Conservation (phyloP, 2,888 invertebrate genomes). For the Pseudococcus jackbeardsleyi region DNA sequence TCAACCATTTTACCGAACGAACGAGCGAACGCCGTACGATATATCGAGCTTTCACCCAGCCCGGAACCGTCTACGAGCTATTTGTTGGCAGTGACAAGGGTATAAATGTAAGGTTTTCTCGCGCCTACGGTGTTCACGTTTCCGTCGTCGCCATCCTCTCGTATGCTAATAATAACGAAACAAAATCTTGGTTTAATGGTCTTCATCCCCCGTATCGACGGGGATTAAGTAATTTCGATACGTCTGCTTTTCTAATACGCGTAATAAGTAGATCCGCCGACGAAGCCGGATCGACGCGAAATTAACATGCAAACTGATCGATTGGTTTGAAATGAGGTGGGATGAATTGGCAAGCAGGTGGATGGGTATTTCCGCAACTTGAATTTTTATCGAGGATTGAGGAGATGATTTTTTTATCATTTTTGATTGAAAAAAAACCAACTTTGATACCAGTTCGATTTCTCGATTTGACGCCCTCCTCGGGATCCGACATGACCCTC, state of each 20-base stretch:
- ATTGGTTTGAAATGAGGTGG: too few species aligned
- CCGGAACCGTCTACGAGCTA: not conserved
- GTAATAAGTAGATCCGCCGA: not conserved
- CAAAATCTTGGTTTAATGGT: constrained; percentile 4
- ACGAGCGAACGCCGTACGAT: not conserved
- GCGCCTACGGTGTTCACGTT: not conserved
- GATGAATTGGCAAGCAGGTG: too few species aligned
- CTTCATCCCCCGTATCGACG: not conserved
- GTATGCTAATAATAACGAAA: constrained; percentile 14
- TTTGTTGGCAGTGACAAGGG: constrained; percentile 59
- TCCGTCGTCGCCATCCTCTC: not conserved
- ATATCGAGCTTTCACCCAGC: constrained; percentile 13
- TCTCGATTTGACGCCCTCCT: too few species aligned
- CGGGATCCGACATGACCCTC: too few species aligned
- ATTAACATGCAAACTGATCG: too few species aligned
- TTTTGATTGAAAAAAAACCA: too few species aligned
- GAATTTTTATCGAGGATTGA: too few species aligned
- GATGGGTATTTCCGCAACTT: too few species aligned
- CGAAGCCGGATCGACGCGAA: too few species aligned
- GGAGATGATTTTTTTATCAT: too few species aligned
- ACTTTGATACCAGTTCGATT: too few species aligned
- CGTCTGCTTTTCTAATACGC: not conserved
- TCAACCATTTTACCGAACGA: constrained; percentile 44
- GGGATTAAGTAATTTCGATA: constrained; percentile 1
- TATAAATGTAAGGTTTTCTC: constrained; percentile 43